phyloP scores from a whole-genome alignment of 2,888 invertebrate genomes.

The Agonum fuliginosum region DNA sequence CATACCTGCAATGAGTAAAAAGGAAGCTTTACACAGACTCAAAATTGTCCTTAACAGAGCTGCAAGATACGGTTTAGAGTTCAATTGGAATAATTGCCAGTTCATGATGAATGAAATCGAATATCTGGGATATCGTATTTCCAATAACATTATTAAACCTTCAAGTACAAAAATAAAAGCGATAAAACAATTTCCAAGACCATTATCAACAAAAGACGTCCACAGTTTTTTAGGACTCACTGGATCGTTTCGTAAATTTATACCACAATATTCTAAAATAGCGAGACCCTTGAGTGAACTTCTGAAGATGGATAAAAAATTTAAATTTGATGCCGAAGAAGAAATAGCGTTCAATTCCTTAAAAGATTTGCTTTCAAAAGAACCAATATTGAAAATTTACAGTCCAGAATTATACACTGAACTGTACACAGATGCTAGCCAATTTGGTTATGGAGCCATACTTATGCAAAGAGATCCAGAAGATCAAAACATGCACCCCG shows the following conservation, averaged over 20 bases:
- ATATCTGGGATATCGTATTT: slow-evolving; percentile 10
- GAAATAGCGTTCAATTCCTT: slow-evolving; percentile 16
- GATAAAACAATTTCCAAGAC: slow-evolving; percentile 55
- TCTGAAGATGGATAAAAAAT: slow-evolving; percentile 16
- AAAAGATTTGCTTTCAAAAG: background rate
- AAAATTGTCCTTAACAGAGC: slow-evolving; percentile 38
- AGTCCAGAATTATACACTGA: slow-evolving; percentile 10
- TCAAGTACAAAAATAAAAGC: slow-evolving; percentile 5
- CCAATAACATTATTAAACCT: slow-evolving; percentile 13
- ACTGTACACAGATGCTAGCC: slow-evolving; percentile 60
- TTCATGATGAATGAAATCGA: slow-evolving; percentile 40
- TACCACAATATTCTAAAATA: background rate
- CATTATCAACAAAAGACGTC: slow-evolving; percentile 43
- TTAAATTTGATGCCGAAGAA: slow-evolving; percentile 19
- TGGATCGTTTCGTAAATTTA: slow-evolving; percentile 46
- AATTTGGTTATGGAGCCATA: slow-evolving; percentile 62
- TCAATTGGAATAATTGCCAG: slow-evolving; percentile 57
- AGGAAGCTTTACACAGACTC: slow-evolving; percentile 36
- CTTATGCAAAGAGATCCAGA: slow-evolving; percentile 63
- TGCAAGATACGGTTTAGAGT: slow-evolving; percentile 35
- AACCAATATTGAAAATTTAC: slow-evolving; percentile 1
- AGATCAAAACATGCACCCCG: slow-evolving; percentile 62
- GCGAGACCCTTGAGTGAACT: slow-evolving; percentile 53
- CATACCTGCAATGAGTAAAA: slow-evolving; percentile 45
- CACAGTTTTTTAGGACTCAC: slow-evolving; percentile 62